A percentile compares a stretch with the other conserved stretches of the same genome.
phyloP scores from a whole-genome alignment of 2,888 invertebrate genomes.

The Seira sanloemensis region DNA sequence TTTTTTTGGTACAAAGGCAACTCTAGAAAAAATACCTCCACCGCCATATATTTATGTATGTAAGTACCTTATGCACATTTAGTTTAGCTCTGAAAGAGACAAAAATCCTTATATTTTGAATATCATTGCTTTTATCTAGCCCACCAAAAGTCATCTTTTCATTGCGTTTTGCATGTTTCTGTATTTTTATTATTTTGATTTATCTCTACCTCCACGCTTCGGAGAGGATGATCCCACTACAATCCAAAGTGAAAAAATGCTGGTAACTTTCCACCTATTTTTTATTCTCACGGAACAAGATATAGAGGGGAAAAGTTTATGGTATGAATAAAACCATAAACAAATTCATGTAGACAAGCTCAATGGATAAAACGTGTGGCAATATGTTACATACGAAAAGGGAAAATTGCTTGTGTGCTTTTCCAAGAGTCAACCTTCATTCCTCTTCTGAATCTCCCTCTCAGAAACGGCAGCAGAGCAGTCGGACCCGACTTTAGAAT shows the following conservation, averaged over 20 bases:
- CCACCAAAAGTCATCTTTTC: neutral
- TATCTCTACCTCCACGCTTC: neutral
- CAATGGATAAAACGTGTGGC: neutral
- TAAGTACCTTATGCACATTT: no score
- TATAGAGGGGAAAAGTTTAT: neutral
- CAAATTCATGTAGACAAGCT: neutral
- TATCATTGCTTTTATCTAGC: no score
- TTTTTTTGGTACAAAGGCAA: neutral
- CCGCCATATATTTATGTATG: neutral
- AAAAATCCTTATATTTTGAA: neutral
- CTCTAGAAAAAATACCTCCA: no score
- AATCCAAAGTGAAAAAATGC: neutral
- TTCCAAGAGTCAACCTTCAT: neutral
- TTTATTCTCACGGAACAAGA: neutral
- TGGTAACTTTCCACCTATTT: constrained; percentile 9
- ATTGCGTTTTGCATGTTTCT: neutral
- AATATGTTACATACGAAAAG: neutral
- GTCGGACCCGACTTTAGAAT: no score
- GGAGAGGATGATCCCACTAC: neutral
- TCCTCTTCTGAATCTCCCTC: neutral
- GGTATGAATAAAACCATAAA: neutral
- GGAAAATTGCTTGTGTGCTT: neutral
- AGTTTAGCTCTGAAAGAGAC: no score
- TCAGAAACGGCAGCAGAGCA: no score
- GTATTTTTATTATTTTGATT: constrained; percentile 10